These are phyloP conservation scores for Ciona savignyi DNA, from an alignment of 23 tunicate genomes.

Conservation along the genomic window DNA sequence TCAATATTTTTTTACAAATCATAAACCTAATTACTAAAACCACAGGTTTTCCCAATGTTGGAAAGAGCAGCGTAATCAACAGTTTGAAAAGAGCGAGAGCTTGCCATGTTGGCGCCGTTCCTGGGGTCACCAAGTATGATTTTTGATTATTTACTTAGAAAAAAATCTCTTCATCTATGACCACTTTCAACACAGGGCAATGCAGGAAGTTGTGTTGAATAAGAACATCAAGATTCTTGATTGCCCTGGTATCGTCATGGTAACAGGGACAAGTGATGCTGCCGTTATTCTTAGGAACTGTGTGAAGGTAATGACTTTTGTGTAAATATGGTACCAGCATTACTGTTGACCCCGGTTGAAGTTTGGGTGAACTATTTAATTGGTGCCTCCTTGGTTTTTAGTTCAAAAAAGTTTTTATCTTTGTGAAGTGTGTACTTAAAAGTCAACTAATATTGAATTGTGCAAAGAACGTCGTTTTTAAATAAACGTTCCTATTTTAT, in stretches of 20 bases:
- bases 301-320: constrained; percentile 37
- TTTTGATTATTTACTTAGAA: neutral
- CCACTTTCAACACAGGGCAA: constrained; percentile 14
- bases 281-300: constrained; percentile 71
- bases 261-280: constrained; percentile 43
- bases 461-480: no score
- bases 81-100: constrained; percentile 74
- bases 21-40: no score
- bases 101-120: constrained; percentile 75
- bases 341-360: no score
- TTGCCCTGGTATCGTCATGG: constrained; percentile 95
- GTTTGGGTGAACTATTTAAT: no score
- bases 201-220: constrained; percentile 73
- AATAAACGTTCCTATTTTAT: no score
- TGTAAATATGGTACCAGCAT: neutral
- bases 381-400: no score
- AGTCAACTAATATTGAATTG: no score
- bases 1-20: no score
- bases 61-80: constrained; percentile 92
- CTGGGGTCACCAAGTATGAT: constrained; percentile 79
- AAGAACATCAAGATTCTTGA: constrained; percentile 86
- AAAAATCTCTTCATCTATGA: no score
- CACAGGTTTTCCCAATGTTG: constrained; percentile 95
- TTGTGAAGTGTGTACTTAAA: no score
- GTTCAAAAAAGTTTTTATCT: no score